Base-by-base conservation (phyloP, 2,797 vertebrate genomes). In the Anguilla megastoma region DNA sequence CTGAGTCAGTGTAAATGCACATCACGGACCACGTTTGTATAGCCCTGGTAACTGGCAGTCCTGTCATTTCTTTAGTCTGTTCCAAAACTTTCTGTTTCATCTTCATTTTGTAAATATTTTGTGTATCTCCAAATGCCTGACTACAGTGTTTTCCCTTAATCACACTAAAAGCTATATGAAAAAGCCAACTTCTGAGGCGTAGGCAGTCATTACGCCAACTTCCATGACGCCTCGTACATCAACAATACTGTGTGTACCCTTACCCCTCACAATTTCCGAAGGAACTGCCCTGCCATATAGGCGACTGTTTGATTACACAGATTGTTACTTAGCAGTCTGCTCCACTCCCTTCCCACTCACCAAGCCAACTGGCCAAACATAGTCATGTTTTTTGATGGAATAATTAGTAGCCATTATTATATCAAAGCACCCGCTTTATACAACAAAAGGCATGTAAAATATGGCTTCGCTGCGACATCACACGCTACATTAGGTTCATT, bases 301-400 rank as follows among this genome's bases (percentile, higher is more conserved):
- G 27, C 27, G 27, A 90, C 90, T 88, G 92, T 92, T 93, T 92
- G 91, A 93, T 88, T 88, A 89, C 90, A 91, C 85, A 91, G 89
- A 92, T 90, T 90, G 92, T 92, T 89, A 88, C 92, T 91, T 87
- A 88, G 92, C 90, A 90, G 92, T 91, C 56, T 76, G 87, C 88
- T 76, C 90, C 87, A 82, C 84, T 85, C 54, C 84, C 21, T 50
- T 33, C 21, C 41, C 83, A 56, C 83, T 84, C 83, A 58, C 50
- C 52, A 54, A 54, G 83, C 83, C 80, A 84, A 84, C 83, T 84
- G 50, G 9, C 50, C 50, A 84, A 84, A 54, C 52, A 84, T 30
- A 52, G 83, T 56, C 24, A 54, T 84, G 41, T 50, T 82, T 48
- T 84, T 84, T 84, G n/a, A 16, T 84, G n/a, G 12, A 56, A 54